A percentile compares a stretch with the other conserved stretches of the same genome.
Evolutionary conservation across 1,140 invertebrate species (phyloP).

Genomic region (Sminthurides bifidus): DNA sequence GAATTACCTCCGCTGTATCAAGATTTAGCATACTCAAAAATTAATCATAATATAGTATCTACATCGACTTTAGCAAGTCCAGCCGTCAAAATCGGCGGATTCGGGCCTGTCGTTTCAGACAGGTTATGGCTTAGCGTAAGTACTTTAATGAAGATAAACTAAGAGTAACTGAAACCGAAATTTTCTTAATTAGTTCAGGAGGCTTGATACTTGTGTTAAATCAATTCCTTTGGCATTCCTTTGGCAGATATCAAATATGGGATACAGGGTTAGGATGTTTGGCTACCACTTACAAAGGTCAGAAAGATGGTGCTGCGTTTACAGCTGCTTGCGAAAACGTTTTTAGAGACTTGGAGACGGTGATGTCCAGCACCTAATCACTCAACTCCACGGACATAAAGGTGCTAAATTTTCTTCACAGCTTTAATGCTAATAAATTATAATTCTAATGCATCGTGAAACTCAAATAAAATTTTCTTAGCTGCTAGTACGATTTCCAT

Average conservation of each 20-base stretch:
- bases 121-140: slow-evolving; percentile 83
- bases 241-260: slow-evolving; percentile 30
- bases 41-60: slow-evolving; percentile 88
- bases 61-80: slow-evolving; percentile 86
- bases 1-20: slow-evolving; percentile 55
- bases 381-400: no score
- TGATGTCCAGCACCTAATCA: no score
- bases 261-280: slow-evolving; percentile 26
- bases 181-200: neutral
- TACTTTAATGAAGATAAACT: slow-evolving; percentile 7
- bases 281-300: slow-evolving; percentile 20
- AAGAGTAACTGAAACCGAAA: neutral
- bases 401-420: no score
- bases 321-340: slow-evolving; percentile 15
- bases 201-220: neutral
- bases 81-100: slow-evolving; percentile 77
- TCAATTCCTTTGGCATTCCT: neutral
- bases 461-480: no score
- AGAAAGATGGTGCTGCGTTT: slow-evolving; percentile 19
- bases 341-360: slow-evolving; percentile 22
- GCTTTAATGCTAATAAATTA: no score
- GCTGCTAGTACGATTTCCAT: no score
- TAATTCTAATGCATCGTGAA: no score
- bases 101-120: slow-evolving; percentile 81
- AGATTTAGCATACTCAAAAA: slow-evolving; percentile 63